Conservation (phyloP, 2,113 vertebrate species). For the Catharus minimus region DNA sequence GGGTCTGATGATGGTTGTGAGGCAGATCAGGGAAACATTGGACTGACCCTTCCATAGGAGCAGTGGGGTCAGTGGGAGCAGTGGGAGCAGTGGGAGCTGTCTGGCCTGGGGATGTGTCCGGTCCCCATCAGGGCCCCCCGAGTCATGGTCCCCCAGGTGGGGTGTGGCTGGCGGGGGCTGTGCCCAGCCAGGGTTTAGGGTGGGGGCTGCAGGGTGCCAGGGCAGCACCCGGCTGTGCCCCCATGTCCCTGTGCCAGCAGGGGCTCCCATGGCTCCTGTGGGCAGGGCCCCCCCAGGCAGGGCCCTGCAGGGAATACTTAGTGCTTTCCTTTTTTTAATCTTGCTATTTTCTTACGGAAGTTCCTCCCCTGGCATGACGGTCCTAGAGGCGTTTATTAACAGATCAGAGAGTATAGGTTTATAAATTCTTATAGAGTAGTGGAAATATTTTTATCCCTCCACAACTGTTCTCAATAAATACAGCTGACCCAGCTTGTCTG, state of each 20-base stretch:
- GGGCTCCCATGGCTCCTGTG: accelerated
- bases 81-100: not conserved
- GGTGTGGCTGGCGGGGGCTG: not conserved
- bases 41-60: not conserved
- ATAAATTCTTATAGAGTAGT: constrained; percentile 53
- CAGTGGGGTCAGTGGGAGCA: not conserved
- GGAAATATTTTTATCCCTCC: constrained; percentile 70
- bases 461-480: constrained; percentile 58
- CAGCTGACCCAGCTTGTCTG: constrained; percentile 18
- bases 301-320: not conserved
- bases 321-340: constrained; percentile 42
- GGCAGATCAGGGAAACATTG: no score
- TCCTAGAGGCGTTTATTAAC: constrained; percentile 18
- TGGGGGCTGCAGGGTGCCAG: not conserved
- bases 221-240: accelerated
- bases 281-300: not conserved
- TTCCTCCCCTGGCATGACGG: not conserved
- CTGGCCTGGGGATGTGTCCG: no score
- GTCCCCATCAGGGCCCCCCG: accelerated
- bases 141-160: accelerated
- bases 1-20: no score
- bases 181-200: accelerated
- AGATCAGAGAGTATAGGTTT: constrained; percentile 51
- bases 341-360: constrained; percentile 64
- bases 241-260: accelerated